Conservation (phyloP, 2,113 vertebrate species). For the Phyllostomus discolor region DNA sequence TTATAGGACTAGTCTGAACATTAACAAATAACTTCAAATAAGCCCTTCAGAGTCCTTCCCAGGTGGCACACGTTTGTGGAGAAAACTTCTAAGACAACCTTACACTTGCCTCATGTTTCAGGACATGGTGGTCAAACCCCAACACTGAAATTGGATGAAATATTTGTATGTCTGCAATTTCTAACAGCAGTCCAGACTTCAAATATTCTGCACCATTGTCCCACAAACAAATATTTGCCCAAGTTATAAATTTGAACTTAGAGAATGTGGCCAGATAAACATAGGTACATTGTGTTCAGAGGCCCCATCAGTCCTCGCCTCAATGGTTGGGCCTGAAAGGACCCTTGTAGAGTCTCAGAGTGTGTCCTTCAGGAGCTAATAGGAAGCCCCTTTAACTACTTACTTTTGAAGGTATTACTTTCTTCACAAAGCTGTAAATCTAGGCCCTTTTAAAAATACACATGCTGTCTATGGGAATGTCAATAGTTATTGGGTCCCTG, state of each 20-base stretch:
- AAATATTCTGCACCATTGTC: neutral
- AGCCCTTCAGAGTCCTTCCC: neutral
- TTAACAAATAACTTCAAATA: neutral
- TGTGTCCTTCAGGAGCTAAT: neutral
- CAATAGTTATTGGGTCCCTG: neutral
- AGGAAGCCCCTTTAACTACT: neutral
- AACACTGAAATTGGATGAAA: neutral
- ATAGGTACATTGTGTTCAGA: neutral
- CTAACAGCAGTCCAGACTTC: neutral
- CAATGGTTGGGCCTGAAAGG: neutral
- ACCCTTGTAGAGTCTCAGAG: neutral
- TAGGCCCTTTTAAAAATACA: neutral
- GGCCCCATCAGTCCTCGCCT: neutral
- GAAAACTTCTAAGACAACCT: neutral
- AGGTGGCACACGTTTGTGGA: neutral
- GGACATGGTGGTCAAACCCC: neutral
- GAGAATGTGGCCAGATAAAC: neutral
- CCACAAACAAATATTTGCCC: slow-evolving; percentile 46
- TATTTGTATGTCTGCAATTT: neutral
- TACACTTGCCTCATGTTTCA: neutral
- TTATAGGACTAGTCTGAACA: neutral
- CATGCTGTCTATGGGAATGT: neutral
- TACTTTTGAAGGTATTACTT: neutral
- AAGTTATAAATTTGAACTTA: slow-evolving; percentile 21
- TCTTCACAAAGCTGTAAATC: neutral